Evolutionary conservation across 2,888 invertebrate genomes (phyloP), one percentile per base, ranked within the genome.

Genomic region (Lissonota sp.): DNA sequence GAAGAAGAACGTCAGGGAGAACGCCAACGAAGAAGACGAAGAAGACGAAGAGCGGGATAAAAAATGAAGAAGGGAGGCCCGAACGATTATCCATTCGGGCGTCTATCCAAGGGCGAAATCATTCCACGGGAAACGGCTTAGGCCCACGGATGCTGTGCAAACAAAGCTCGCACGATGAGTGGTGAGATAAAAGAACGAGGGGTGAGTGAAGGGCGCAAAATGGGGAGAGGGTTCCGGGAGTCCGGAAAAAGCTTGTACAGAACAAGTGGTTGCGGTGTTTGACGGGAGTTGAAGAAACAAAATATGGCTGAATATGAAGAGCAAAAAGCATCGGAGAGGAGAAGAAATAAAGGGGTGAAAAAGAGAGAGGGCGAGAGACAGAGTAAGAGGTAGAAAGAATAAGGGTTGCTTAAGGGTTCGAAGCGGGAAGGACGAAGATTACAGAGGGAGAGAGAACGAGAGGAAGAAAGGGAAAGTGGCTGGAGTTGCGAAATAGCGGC

Each of bases 381-480:
- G 67, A 37, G 55, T 16, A 16, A 51, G 26, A 69, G 73, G 42
- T 58, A 67, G 60, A 51, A 53, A 44, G 49, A 73, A 70, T 70
- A 66, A 66, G 74, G 74, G 70, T 60, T 74, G 79, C 53, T 62
- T 40, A 62, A 62, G 42, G 60, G 51, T 60, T 53, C 42, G 26
- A 37, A 60, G 51, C 49, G 40, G 49, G 49, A 67, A 64, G 44
- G 49, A 58, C 62, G 51, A 71, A 57, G 55, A 76, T 26, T 69
- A 51, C 14, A 49, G 79, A 73, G 67, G 79, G 79, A 81, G 58
- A 64, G 42, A 60, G 72, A 40, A 44, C 39, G 14, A 69, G 72
- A 66, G 69, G 60, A 53, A 57, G 55, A 72, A 78, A 74, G 74
- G 60, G 71, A 82, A 80, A 74, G 83, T 75, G 74, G 80, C 69